Evolutionary conservation across 1,140 invertebrate genomes (phyloP).

Genomic region (Delia radicum): DNA sequence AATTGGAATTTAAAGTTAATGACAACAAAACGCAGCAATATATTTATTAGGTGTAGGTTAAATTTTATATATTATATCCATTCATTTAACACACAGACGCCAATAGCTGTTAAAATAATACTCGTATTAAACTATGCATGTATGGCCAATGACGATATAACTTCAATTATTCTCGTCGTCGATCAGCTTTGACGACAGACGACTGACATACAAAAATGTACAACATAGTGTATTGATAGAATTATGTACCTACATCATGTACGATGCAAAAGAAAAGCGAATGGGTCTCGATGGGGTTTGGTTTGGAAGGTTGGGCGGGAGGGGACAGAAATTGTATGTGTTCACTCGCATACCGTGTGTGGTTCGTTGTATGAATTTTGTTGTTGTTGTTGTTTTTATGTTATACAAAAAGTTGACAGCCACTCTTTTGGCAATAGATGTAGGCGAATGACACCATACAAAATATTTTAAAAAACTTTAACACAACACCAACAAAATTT

Average conservation of each 20-base stretch:
- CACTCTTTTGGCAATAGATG: conserved; percentile 18
- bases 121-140: too few species aligned
- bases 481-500: not conserved
- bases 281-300: not conserved
- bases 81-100: too few species aligned
- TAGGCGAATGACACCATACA: conserved; percentile 18
- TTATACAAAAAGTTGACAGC: conserved; percentile 11
- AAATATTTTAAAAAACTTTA: not conserved
- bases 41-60: too few species aligned
- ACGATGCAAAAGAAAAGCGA: too few species aligned
- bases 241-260: too few species aligned
- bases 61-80: too few species aligned
- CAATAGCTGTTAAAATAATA: too few species aligned
- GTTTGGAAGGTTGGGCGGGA: not conserved
- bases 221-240: too few species aligned
- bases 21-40: too few species aligned
- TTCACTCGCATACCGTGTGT: not conserved
- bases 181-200: too few species aligned
- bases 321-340: not conserved
- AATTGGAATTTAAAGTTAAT: too few species aligned
- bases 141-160: not conserved
- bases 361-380: not conserved
- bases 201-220: too few species aligned
- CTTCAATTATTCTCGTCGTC: not conserved
- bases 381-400: not conserved